Base-by-base conservation (phyloP, 1,140 invertebrate species). In the Portunus trituberculatus region DNA sequence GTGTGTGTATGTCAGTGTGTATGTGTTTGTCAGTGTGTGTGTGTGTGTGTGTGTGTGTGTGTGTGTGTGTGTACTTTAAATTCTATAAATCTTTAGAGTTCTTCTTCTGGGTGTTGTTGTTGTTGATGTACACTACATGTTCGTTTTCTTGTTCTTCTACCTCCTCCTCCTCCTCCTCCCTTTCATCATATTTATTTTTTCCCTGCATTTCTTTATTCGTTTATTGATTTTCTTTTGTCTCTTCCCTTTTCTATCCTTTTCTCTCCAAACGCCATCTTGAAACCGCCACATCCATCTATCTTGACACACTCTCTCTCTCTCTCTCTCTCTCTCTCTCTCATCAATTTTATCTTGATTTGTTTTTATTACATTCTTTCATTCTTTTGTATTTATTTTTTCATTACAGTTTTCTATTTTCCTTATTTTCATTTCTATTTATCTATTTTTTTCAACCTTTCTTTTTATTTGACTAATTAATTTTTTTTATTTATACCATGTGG, bases 321-420 rank as follows among this genome's bases (percentile, higher is more conserved):
- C 86, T 88, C 31, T 88, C 86, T 88, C 29, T 88, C 86, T 88
- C 86, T 88, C 86, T 88, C 86, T 88, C 86, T 88, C 86, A 7
- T 29, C 32, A 25, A 28, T 29, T 88, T 4, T 88, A 20, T 88
- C 7, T 88, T 16, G 0, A 14, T 16, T 28, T 10, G 4, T 31
- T 14, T 87, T 10, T 88, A n/a, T 45, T 32, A 16, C 39, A 16
- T 14, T 32, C 32, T 86, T 32, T 29, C 28, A 28, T 16, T 39
- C 39, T 87, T 16, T 29, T 6, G 7, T 29, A 12, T 14, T 87
- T 10, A 25, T n/a, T 87, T 8, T 87, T 29, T 32, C 84, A 1
- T 25, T 10, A 20, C 29, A 87, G 0, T 8, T n/a, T 16, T 25
- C 12, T 87, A 87, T 87, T 16, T 87, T 25, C 28, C 8, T 39